Percentiles rank a stretch among this genome's conserved stretches.
phyloP scores from a whole-genome alignment of 2,797 vertebrate species.

The Percopsis omiscomaycus region DNA sequence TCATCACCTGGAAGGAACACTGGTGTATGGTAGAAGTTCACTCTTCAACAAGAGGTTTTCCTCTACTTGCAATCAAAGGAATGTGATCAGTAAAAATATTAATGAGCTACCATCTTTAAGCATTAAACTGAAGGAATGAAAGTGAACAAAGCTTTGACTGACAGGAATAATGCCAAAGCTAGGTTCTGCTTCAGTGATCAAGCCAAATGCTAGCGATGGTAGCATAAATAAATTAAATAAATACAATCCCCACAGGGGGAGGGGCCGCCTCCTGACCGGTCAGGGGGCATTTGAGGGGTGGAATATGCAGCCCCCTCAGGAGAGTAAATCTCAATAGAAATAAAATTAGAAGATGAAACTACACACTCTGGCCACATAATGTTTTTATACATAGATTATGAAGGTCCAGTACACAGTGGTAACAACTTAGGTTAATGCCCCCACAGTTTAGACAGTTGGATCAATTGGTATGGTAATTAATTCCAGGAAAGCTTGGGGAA shows the following conservation, averaged over 20 bases:
- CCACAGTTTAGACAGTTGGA: too few species aligned
- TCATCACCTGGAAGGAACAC: too few species aligned
- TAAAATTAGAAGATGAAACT: constrained; percentile 26
- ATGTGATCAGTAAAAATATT: constrained; percentile 40
- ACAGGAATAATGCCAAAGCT: constrained; percentile 81
- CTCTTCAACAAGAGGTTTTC: too few species aligned
- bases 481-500: neutral
- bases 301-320: constrained; percentile 65
- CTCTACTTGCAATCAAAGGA: constrained; percentile 28
- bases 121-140: constrained; percentile 48
- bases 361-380: constrained; percentile 6
- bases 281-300: constrained; percentile 75
- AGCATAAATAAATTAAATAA: constrained; percentile 34
- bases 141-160: constrained; percentile 72
- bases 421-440: too few species aligned
- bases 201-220: constrained; percentile 74
- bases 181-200: constrained; percentile 79
- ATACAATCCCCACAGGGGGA: constrained; percentile 72
- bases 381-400: too few species aligned
- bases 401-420: too few species aligned
- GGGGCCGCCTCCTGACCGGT: constrained; percentile 75
- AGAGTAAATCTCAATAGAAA: constrained; percentile 47
- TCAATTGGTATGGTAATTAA: neutral
- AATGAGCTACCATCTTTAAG: constrained; percentile 53
- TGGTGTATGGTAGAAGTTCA: neutral